Conservation (phyloP, 2,797 vertebrate genomes). For the Picus viridis region DNA sequence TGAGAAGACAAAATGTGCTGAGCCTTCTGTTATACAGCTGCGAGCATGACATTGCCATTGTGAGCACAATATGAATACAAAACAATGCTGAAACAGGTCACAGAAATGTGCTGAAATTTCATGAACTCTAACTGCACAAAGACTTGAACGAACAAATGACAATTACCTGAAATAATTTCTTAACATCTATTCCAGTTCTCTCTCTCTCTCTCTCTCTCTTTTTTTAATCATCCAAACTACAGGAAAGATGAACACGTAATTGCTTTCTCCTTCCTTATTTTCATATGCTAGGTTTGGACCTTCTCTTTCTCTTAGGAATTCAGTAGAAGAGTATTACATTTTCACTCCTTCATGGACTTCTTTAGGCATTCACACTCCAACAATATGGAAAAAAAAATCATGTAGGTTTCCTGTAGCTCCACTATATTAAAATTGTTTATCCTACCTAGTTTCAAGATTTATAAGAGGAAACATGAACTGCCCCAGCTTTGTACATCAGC, state of each 20-base stretch:
- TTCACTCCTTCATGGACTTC: neutral
- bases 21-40: neutral
- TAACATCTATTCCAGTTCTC: neutral
- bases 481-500: neutral
- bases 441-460: constrained; percentile 30
- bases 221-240: neutral
- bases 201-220: neutral
- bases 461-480: constrained; percentile 11
- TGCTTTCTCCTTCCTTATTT: neutral
- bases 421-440: constrained; percentile 32
- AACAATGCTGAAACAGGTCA: constrained; percentile 18
- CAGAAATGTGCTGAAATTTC: constrained; percentile 5
- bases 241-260: neutral
- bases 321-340: neutral
- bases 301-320: neutral
- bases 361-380: constrained; percentile 8
- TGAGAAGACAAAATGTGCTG: constrained; percentile 10
- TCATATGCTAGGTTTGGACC: neutral
- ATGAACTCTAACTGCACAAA: constrained; percentile 35
- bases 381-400: neutral
- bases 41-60: neutral
- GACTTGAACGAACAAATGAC: neutral
- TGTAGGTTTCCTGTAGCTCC: constrained; percentile 8
- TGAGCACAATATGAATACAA: neutral
- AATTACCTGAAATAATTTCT: neutral